A percentile compares a stretch with the other conserved stretches of the same genome.
Conservation (phyloP, 1,140 invertebrate species). For the Brachionus sp. region DNA sequence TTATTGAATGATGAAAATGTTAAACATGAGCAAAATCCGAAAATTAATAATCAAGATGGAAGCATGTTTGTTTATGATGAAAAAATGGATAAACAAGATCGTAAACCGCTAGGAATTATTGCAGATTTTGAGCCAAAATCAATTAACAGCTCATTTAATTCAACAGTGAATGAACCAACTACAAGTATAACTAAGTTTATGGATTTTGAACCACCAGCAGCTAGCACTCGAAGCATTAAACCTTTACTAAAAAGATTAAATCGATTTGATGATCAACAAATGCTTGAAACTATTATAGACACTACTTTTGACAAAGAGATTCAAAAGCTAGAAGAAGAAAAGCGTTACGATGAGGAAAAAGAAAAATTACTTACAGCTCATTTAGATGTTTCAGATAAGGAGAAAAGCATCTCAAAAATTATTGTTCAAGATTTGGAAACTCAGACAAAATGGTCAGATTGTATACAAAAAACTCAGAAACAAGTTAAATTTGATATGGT, state of each 20-base stretch:
- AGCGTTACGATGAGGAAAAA: slow-evolving; percentile 22
- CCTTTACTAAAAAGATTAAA: slow-evolving; percentile 9
- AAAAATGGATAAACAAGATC: background rate
- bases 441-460: slow-evolving; percentile 11
- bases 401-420: slow-evolving; percentile 5
- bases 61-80: slow-evolving; percentile 26
- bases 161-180: background rate
- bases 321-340: background rate
- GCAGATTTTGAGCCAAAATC: background rate
- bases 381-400: background rate
- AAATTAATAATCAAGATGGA: slow-evolving; percentile 1
- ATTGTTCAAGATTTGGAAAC: background rate
- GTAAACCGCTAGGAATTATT: slow-evolving; percentile 11
- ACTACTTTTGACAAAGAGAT: slow-evolving; percentile 18
- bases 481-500: background rate
- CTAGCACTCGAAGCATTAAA: slow-evolving; percentile 10
- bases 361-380: background rate
- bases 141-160: background rate
- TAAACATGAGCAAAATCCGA: background rate
- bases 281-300: slow-evolving; percentile 16
- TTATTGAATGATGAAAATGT: background rate
- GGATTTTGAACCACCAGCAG: slow-evolving; percentile 19
- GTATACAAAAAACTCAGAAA: slow-evolving; percentile 21
- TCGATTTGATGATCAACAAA: background rate
- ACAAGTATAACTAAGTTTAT: slow-evolving; percentile 3